Percentiles rank a stretch among this genome's conserved stretches.
These are phyloP conservation scores for Cynopterus sphinx DNA, from an alignment of 2,797 vertebrate species.

Conservation along the genomic window DNA sequence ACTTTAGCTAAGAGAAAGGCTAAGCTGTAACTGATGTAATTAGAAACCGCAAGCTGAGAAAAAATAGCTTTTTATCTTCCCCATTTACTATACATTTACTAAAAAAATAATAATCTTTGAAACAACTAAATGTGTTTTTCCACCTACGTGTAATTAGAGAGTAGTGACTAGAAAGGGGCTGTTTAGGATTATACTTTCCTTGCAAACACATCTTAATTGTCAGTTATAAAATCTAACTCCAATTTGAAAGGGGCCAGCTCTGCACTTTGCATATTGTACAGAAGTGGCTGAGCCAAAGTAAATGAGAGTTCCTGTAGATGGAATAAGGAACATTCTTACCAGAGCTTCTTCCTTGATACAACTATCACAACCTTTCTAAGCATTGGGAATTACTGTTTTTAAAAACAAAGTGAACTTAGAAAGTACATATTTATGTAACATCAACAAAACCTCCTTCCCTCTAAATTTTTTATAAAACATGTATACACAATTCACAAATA, in stretches of 20 bases:
- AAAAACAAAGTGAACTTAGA: neutral
- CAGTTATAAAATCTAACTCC: neutral
- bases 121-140: conserved; percentile 73
- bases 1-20: conserved; percentile 83
- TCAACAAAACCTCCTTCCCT: neutral
- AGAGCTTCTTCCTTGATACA: neutral
- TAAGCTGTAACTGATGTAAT: conserved; percentile 83
- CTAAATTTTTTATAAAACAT: neutral
- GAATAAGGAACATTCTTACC: neutral
- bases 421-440: neutral
- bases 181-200: neutral
- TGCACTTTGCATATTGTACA: neutral
- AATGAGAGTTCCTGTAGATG: neutral
- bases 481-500: neutral
- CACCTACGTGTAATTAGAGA: conserved; percentile 17
- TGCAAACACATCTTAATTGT: conserved; percentile 37
- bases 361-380: neutral
- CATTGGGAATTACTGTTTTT: neutral
- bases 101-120: conserved; percentile 65
- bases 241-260: neutral
- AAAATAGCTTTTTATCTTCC: conserved; percentile 84
- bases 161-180: neutral
- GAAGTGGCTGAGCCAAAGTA: neutral
- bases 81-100: conserved; percentile 79
- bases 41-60: conserved; percentile 82